These are phyloP conservation scores for Apomyelois bistriatella DNA, from an alignment of 2,888 invertebrate species.

Conservation along the genomic window DNA sequence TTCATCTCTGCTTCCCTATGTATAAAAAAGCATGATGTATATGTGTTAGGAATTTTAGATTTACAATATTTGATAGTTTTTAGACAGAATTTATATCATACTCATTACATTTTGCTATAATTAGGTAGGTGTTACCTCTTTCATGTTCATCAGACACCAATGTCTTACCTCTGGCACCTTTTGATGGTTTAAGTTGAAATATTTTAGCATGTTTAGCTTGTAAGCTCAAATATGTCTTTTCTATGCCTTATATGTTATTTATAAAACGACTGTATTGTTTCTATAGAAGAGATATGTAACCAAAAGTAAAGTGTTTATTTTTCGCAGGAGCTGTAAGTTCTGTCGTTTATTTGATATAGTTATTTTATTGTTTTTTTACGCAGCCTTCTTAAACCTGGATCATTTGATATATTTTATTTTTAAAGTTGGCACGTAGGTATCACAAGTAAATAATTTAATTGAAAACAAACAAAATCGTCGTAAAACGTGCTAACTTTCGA, in stretches of 20 bases:
- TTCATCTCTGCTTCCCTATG: constrained; percentile 27
- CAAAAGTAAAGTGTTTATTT: neutral
- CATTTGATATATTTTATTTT: neutral
- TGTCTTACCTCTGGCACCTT: constrained; percentile 52
- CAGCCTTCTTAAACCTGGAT: neutral
- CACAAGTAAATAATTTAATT: neutral
- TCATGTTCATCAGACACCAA: constrained; percentile 40
- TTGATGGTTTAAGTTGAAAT: constrained; percentile 27
- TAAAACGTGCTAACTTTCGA: no score
- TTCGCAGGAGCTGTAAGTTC: neutral
- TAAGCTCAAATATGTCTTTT: constrained; percentile 19
- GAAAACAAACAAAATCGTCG: neutral
- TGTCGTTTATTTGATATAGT: neutral
- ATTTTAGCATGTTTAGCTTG: constrained; percentile 54
- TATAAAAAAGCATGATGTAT: constrained; percentile 67
- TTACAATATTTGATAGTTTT: constrained; percentile 26
- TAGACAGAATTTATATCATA: constrained; percentile 22
- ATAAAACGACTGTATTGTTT: neutral
- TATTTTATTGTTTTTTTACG: neutral
- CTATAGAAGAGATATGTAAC: neutral
- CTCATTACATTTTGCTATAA: neutral
- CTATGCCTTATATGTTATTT: constrained; percentile 21
- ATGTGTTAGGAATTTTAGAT: constrained; percentile 50
- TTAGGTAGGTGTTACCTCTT: constrained; percentile 1
- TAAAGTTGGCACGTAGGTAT: neutral